A percentile compares a stretch with the other conserved stretches of the same genome.
Evolutionary conservation across 1,140 invertebrate genomes (phyloP).

Genomic region (Latrodectus geometricus): DNA sequence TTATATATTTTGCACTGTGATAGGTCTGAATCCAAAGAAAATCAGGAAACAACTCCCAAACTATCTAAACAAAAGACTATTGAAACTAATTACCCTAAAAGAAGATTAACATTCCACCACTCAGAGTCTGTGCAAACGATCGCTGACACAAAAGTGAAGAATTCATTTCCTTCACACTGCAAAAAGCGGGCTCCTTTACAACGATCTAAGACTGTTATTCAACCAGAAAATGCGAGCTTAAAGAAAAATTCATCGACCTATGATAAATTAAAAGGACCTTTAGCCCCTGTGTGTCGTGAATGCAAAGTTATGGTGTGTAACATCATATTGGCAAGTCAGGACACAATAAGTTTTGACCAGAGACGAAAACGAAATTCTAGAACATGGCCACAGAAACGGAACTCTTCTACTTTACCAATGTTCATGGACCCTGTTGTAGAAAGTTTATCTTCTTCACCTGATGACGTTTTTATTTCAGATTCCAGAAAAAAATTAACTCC

Average conservation of each 20-base stretch:
- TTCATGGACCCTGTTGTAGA: conserved; percentile 39
- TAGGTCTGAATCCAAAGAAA: conserved; percentile 53
- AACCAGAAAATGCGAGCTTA: conserved; percentile 2
- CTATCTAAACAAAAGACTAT: conserved; percentile 40
- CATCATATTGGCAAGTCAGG: conserved; percentile 78
- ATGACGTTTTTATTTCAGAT: conserved; percentile 31
- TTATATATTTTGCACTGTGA: too few species aligned
- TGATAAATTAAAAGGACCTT: conserved; percentile 74
- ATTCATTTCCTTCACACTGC: background rate
- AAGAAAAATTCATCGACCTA: conserved; percentile 1
- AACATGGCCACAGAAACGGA: conserved; percentile 55
- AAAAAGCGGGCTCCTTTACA: conserved; percentile 44
- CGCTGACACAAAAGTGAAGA: conserved; percentile 1
- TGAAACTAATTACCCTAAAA: conserved; percentile 8
- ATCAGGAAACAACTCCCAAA: conserved; percentile 58
- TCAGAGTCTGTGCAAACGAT: conserved; percentile 50
- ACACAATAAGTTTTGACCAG: conserved; percentile 52
- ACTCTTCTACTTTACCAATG: background rate
- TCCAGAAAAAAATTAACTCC: conserved; percentile 26
- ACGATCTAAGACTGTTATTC: conserved; percentile 37
- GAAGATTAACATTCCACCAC: conserved; percentile 13
- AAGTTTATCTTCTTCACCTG: conserved; percentile 15
- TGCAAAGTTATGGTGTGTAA: conserved; percentile 94
- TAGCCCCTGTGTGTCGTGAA: conserved; percentile 91
- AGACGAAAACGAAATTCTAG: conserved; percentile 34